A percentile compares a stretch with the other conserved stretches of the same genome.
Evolutionary conservation across 35 echinoderm and acorn worm genomes (phyloP).

Genomic region (Patiria miniata): DNA sequence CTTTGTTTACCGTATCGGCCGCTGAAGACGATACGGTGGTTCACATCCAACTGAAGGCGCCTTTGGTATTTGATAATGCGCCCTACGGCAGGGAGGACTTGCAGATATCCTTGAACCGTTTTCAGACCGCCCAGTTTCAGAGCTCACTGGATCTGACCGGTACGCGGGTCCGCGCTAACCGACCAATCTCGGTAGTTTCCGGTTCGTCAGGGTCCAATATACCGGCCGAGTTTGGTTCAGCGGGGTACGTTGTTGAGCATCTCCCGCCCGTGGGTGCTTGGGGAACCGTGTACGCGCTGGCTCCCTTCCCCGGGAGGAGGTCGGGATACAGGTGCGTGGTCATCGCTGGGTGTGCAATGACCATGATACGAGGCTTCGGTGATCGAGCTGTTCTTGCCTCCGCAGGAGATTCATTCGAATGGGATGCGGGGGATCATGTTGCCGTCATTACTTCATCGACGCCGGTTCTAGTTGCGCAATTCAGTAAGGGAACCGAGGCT

Average conservation of each 20-base stretch:
- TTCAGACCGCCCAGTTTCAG: constrained; percentile 26
- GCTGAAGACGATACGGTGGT: constrained; percentile 30
- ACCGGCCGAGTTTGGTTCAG: neutral
- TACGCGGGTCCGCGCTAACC: constrained; percentile 8
- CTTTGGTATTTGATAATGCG: neutral
- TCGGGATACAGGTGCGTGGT: constrained; percentile 20
- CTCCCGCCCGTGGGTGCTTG: constrained; percentile 33
- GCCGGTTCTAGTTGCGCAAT: constrained; percentile 33
- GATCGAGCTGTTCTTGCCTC: neutral
- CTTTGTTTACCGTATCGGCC: constrained; percentile 24
- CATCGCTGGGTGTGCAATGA: neutral
- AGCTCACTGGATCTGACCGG: constrained; percentile 33
- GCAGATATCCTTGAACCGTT: neutral
- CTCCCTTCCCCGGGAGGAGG: constrained; percentile 8
- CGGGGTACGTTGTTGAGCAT: constrained; percentile 40
- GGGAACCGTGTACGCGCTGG: constrained; percentile 16
- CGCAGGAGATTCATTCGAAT: neutral
- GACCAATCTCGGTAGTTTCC: constrained; percentile 38
- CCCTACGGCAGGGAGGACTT: neutral
- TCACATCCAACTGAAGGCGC: constrained; percentile 3
- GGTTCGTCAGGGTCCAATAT: constrained; percentile 10
- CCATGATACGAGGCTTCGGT: neutral
- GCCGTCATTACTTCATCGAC: neutral
- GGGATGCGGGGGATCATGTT: neutral
- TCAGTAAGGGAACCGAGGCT: neutral